Evolutionary conservation across 2,888 invertebrate species (phyloP).

Genomic region (Mythimna loreyi): DNA sequence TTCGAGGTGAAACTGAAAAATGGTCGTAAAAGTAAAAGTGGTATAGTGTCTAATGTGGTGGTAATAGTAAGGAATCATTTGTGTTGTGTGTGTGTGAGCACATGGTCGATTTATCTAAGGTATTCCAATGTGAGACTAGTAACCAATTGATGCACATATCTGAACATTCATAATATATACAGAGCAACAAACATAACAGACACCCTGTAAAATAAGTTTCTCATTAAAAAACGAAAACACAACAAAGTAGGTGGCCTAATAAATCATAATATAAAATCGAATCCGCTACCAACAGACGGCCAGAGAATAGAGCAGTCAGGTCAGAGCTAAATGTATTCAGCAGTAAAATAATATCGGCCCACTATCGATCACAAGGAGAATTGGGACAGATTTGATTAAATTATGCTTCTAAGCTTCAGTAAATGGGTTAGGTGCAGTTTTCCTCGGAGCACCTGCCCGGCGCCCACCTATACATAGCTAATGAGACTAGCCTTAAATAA

Average conservation of each 20-base stretch:
- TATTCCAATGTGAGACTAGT: too few relatives aligned
- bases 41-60: too few relatives aligned
- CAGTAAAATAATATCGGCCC: slow-evolving; percentile 51
- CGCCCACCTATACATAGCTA: neutral
- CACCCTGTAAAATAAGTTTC: too few relatives aligned
- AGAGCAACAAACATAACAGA: too few relatives aligned
- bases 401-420: slow-evolving; percentile 15
- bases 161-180: too few relatives aligned
- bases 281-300: neutral
- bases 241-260: neutral
- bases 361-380: slow-evolving; percentile 23
- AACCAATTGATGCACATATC: too few relatives aligned
- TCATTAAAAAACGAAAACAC: neutral
- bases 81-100: too few relatives aligned
- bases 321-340: slow-evolving; percentile 45
- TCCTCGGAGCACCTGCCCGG: neutral
- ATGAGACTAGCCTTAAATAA: neutral
- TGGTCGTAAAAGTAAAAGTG: too few relatives aligned
- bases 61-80: too few relatives aligned
- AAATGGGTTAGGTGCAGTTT: slow-evolving; percentile 35
- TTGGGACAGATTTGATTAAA: slow-evolving; percentile 39
- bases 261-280: slow-evolving; percentile 12
- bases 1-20: too few relatives aligned
- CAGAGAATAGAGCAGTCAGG: slow-evolving; percentile 26
- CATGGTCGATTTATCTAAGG: too few relatives aligned